Evolutionary conservation across 1,140 invertebrate species (phyloP).

Genomic region (Ladona fulva): DNA sequence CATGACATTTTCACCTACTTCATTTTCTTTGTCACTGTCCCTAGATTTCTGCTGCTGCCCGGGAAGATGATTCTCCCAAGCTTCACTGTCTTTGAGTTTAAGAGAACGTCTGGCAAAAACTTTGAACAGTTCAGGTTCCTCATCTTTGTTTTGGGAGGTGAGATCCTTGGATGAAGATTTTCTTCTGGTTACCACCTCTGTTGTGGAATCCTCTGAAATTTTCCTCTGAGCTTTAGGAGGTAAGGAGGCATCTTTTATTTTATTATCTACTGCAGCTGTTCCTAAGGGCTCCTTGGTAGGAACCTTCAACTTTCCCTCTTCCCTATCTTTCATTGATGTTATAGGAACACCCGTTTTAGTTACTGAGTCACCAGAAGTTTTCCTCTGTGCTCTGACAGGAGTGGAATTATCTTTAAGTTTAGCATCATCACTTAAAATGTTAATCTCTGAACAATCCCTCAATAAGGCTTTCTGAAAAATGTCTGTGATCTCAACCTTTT

Average conservation of each 20-base stretch:
- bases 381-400: neutral
- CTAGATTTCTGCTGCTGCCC: constrained; percentile 36
- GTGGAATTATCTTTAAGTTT: neutral
- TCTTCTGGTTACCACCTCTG: constrained; percentile 20
- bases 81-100: constrained; percentile 48
- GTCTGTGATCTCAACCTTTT: neutral
- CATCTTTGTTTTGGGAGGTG: constrained; percentile 39
- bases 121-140: constrained; percentile 67
- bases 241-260: constrained; percentile 17
- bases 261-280: constrained; percentile 24
- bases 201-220: neutral
- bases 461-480: neutral
- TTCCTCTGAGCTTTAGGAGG: neutral
- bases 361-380: neutral
- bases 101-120: constrained; percentile 66
- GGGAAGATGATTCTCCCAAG: constrained; percentile 20
- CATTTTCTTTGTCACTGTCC: constrained; percentile 59
- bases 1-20: constrained; percentile 22
- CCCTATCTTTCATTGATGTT: neutral
- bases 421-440: neutral
- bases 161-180: neutral
- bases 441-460: neutral
- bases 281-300: neutral
- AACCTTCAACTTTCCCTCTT: neutral
- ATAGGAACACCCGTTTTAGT: neutral